These are phyloP conservation scores for Columba livia DNA, from an alignment of 2,113 vertebrate species.

Conservation along the genomic window DNA sequence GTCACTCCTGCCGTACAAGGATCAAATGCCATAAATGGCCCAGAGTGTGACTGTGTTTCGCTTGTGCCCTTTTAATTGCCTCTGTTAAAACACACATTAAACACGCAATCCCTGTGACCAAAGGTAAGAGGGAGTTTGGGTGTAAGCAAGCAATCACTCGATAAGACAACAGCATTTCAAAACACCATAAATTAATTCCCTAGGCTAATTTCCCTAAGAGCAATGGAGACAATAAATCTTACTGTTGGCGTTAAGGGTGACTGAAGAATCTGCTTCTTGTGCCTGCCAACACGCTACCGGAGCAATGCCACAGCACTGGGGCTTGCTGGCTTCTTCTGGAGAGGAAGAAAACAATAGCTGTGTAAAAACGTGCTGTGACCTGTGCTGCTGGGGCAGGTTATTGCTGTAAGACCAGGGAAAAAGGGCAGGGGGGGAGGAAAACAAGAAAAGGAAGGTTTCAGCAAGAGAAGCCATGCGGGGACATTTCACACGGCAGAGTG, in stretches of 20 bases:
- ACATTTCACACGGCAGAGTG: background rate
- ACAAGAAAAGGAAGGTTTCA: background rate
- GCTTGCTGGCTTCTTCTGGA: background rate
- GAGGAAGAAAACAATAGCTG: background rate
- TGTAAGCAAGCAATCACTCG: constrained; percentile 57
- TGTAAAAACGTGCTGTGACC: background rate
- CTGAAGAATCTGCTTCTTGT: background rate
- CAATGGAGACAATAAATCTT: constrained; percentile 67
- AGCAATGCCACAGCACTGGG: constrained; percentile 5
- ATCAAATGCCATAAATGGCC: constrained; percentile 68
- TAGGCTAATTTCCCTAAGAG: constrained; percentile 51
- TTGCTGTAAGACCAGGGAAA: background rate
- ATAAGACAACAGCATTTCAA: constrained; percentile 74
- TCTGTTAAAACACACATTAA: constrained; percentile 59
- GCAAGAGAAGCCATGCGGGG: background rate
- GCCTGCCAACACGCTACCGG: background rate
- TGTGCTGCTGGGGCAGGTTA: background rate
- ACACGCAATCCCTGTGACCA: constrained; percentile 70
- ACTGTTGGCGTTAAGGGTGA: constrained; percentile 36
- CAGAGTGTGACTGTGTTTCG: constrained; percentile 53
- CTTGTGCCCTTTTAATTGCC: constrained; percentile 64
- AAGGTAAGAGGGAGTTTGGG: constrained; percentile 73
- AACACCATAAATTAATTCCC: constrained; percentile 74
- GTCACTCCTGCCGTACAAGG: constrained; percentile 64
- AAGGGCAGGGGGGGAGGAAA: background rate